Evolutionary conservation across 2,797 vertebrate genomes (phyloP).

Genomic region (Gallirallus australis): DNA sequence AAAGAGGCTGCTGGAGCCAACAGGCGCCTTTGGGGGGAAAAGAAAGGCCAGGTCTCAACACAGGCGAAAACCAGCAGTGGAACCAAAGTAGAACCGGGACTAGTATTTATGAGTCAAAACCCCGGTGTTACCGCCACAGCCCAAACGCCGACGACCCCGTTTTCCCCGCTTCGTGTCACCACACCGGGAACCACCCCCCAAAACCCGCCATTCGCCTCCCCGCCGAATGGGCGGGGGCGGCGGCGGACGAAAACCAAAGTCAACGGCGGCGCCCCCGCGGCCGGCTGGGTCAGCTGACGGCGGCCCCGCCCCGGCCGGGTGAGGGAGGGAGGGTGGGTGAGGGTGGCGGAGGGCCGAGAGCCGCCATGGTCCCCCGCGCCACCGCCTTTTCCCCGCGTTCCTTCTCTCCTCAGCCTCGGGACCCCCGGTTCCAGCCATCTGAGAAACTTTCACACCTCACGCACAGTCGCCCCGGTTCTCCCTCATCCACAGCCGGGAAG

Average conservation of each 20-base stretch:
- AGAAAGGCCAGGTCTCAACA: rapidly evolving
- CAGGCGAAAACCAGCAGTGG: too few species aligned
- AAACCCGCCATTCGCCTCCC: background rate
- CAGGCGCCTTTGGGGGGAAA: rapidly evolving
- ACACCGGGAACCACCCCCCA: background rate
- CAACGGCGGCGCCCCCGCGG: background rate
- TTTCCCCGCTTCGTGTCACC: background rate
- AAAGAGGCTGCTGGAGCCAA: background rate
- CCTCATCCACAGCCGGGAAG: background rate
- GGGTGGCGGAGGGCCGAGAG: background rate
- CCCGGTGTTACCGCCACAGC: rapidly evolving
- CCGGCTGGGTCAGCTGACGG: conserved; percentile 46
- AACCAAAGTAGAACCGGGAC: rapidly evolving
- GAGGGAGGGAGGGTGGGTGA: background rate
- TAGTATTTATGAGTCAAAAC: background rate
- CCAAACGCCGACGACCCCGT: background rate
- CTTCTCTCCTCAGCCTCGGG: background rate
- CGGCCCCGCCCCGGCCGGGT: background rate
- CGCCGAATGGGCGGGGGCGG: background rate
- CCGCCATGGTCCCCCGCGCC: background rate
- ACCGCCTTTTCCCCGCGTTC: background rate
- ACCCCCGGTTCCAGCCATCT: background rate
- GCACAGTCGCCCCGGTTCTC: background rate
- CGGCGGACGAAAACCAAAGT: conserved; percentile 36
- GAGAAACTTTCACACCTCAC: background rate